Evolutionary conservation across 2,888 invertebrate genomes (phyloP).

Genomic region (Bombylius discolor): DNA sequence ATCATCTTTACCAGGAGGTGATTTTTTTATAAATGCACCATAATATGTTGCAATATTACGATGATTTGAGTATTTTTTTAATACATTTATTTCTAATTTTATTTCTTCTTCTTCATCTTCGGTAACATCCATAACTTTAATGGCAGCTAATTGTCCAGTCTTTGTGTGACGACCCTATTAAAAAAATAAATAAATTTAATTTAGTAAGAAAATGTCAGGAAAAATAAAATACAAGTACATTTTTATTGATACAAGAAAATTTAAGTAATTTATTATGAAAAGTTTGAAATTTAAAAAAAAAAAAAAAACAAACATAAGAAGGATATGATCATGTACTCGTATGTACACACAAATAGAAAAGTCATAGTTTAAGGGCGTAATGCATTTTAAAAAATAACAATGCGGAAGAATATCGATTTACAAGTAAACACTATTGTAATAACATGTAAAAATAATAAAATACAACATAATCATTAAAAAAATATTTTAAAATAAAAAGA

Average conservation of each 20-base stretch:
- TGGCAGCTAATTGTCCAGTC: slow-evolving; percentile 98
- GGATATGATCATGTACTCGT: no score
- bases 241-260: no score
- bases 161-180: slow-evolving; percentile 94
- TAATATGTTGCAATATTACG: slow-evolving; percentile 99
- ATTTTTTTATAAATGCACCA: slow-evolving; percentile 99
- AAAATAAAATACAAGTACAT: no score
- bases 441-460: no score
- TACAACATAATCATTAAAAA: no score
- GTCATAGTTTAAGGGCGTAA: no score
- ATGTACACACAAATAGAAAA: no score
- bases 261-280: background rate
- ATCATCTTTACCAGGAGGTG: slow-evolving; percentile 97
- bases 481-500: no score
- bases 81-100: slow-evolving; percentile 97
- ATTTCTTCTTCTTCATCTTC: slow-evolving; percentile 99
- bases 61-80: slow-evolving; percentile 98
- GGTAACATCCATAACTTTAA: slow-evolving; percentile 99
- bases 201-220: background rate
- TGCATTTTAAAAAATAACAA: no score
- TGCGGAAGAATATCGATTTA: no score
- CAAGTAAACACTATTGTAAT: no score
- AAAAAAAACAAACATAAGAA: background rate
- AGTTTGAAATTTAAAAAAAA: no score
- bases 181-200: slow-evolving; percentile 17